A percentile compares a stretch with the other conserved stretches of the same genome.
Evolutionary conservation across 1,140 invertebrate species (phyloP).

Genomic region (Tigriopus japonicus): DNA sequence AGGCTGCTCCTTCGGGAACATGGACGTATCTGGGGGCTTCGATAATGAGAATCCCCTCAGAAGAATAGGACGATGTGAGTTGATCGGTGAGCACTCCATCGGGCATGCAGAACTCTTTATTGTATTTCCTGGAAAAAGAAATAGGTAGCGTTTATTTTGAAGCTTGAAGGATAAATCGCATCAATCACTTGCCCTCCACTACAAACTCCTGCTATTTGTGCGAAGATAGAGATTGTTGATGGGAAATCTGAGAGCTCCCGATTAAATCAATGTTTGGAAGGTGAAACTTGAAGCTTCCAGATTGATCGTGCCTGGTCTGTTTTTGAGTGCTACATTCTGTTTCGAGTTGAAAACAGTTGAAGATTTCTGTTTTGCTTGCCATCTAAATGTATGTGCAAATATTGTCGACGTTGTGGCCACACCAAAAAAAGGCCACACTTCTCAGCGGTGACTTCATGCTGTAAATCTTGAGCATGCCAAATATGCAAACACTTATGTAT

Average conservation of each 20-base stretch:
- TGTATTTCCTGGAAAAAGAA: not conserved
- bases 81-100: slow-evolving; percentile 10
- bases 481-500: no score
- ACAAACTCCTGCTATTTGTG: not conserved
- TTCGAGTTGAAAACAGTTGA: no score
- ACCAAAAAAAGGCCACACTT: no score
- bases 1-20: slow-evolving; percentile 4
- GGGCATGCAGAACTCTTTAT: slow-evolving; percentile 11
- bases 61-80: slow-evolving; percentile 5
- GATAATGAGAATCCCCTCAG: slow-evolving; percentile 9
- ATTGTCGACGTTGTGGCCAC: no score
- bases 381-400: no score
- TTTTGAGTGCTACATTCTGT: no score
- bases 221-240: not conserved
- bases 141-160: not conserved
- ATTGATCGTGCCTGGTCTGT: no score
- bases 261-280: no score
- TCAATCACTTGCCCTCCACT: not conserved
- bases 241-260: not conserved
- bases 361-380: no score
- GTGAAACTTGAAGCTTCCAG: no score
- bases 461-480: no score
- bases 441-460: no score
- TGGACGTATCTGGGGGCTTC: slow-evolving; percentile 1
- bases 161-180: not conserved